Base-by-base conservation (phyloP, 2,113 vertebrate species). In the Microtus oregoni region DNA sequence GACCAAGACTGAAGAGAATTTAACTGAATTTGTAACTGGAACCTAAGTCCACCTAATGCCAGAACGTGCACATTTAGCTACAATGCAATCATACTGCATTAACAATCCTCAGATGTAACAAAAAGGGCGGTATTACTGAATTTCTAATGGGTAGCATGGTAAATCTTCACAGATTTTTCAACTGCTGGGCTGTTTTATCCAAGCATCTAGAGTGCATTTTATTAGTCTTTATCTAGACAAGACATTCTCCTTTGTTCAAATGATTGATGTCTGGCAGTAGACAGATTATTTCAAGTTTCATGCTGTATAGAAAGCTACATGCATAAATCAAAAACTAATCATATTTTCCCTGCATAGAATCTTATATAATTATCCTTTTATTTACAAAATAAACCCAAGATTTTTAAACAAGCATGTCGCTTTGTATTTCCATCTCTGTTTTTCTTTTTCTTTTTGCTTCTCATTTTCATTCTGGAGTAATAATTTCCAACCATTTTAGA, bases 181-280 rank as follows among this genome's bases (percentile, higher is more conserved):
- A n/a, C 26, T 70, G 14, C 41, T 85, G n/a, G 24, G n/a, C 78
- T 47, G 26, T 77, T 87, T 70, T 92, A 75, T 67, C 52, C 8
- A 32, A 68, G 30, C 44, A 76, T 87, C 30, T 78, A 67, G 20
- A 20, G 38, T 92, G 17, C 14, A 55, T 91, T 92, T 96, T 90
- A 30, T 83, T 95, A 88, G 17, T 75, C 79, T 88, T 94, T 92
- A 26, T 93, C 32, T 55, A 85, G 67, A 26, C 4, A 78, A 87
- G 63, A 86, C 15, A 14, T 92, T 78, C 52, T 89, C 79, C 73
- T 96, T 94, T 92, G 70, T 41, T 92, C 92, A 93, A 92, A 77
- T 91, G 50, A 58, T 65, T 93, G 68, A 35, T 79, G 47, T 96
- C 96, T 10, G 35, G 41, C 2, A 76, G 7, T 70, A 93, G 28